phyloP scores from a whole-genome alignment of 2,797 vertebrate genomes.

The Tinamus major region DNA sequence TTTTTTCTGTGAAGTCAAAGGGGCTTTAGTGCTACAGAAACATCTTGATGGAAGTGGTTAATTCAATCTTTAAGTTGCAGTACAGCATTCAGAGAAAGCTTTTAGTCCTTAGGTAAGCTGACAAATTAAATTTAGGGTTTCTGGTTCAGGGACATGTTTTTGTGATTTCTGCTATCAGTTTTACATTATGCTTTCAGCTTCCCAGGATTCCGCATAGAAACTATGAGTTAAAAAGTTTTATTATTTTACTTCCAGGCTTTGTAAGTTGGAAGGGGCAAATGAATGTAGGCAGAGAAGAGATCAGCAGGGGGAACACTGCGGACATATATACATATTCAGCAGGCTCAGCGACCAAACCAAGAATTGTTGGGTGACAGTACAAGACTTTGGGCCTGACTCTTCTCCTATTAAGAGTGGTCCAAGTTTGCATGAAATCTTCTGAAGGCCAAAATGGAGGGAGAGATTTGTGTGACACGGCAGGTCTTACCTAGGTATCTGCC shows the following conservation, averaged over 20 bases:
- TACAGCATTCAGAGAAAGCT: conserved; percentile 53
- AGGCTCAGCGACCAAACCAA: neutral
- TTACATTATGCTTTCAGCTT: neutral
- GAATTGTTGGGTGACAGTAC: neutral
- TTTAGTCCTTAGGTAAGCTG: conserved; percentile 59
- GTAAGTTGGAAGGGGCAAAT: neutral
- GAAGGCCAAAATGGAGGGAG: neutral
- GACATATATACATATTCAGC: neutral
- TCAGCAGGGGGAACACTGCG: neutral
- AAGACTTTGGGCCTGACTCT: neutral
- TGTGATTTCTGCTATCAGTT: neutral
- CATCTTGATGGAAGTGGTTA: conserved; percentile 12
- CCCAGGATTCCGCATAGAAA: neutral
- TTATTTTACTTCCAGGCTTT: neutral
- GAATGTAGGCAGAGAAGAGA: neutral
- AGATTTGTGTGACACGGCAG: neutral
- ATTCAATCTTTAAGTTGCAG: conserved; percentile 50
- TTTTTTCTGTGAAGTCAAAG: neutral
- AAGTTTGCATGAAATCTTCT: neutral
- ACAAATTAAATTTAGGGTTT: conserved; percentile 75
- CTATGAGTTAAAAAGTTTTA: neutral
- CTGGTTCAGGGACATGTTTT: neutral
- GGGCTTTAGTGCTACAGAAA: neutral
- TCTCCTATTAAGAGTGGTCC: neutral
- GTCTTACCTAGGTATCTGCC: neutral